phyloP scores from a whole-genome alignment of 2,888 invertebrate species.

The Pseudococcus viburni region DNA sequence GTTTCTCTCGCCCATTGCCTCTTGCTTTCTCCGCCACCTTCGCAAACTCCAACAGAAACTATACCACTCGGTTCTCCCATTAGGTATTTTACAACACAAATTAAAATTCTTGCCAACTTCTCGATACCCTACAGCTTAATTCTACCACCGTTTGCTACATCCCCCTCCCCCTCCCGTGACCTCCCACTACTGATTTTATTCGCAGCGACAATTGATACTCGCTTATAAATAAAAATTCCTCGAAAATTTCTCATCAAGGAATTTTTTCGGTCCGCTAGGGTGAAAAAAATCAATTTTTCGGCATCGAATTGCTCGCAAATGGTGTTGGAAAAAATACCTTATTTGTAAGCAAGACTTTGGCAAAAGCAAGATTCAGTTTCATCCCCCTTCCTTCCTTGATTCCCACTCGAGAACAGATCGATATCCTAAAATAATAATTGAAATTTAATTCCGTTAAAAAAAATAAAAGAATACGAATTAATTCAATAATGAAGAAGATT shows the following conservation, averaged over 20 bases:
- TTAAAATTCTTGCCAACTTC: neutral
- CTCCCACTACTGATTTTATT: neutral
- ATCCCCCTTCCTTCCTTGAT: neutral
- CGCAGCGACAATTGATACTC: no score
- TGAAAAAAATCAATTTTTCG: neutral
- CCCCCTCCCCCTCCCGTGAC: neutral
- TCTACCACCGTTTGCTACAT: neutral
- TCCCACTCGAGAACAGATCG: neutral
- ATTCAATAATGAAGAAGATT: neutral
- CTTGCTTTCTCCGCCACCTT: neutral
- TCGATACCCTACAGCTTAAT: slow-evolving; percentile 1
- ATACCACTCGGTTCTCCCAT: neutral
- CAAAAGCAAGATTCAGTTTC: neutral
- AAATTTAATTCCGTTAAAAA: neutral
- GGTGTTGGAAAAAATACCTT: neutral
- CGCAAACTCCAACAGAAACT: neutral
- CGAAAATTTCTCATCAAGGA: no score
- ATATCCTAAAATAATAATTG: neutral
- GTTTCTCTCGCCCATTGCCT: neutral
- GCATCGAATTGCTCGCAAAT: neutral
- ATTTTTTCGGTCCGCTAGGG: no score
- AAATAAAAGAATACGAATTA: neutral
- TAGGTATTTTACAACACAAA: neutral
- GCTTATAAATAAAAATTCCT: no score
- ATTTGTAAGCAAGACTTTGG: neutral